Evolutionary conservation across 2,888 invertebrate species (phyloP).

Genomic region (Halocaridina rubra): DNA sequence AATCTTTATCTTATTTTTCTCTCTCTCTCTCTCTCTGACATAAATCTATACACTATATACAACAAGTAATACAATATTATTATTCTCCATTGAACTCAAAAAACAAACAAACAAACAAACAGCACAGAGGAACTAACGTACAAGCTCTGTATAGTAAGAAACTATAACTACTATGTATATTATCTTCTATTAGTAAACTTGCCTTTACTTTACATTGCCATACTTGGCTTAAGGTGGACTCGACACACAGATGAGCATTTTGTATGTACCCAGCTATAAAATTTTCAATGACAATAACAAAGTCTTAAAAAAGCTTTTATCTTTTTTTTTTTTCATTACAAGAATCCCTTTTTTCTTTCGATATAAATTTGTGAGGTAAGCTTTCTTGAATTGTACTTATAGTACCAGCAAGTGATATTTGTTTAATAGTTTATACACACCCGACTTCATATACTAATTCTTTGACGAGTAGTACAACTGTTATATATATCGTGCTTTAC

Average conservation of each 20-base stretch:
- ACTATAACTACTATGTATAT: slow-evolving; percentile 53
- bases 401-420: not conserved
- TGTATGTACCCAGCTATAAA: not conserved
- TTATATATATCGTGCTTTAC: too few relatives aligned
- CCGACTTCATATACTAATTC: too few relatives aligned
- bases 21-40: too few relatives aligned
- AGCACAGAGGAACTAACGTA: slow-evolving; percentile 55
- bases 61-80: slow-evolving; percentile 56
- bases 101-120: slow-evolving; percentile 22
- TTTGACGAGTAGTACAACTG: too few relatives aligned
- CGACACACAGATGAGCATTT: slow-evolving; percentile 6
- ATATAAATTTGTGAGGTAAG: not conserved
- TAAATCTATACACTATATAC: slow-evolving; percentile 57
- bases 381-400: not conserved
- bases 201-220: slow-evolving; percentile 35
- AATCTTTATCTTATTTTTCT: slow-evolving; percentile 32
- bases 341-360: too few relatives aligned
- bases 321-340: too few relatives aligned
- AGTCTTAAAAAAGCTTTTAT: too few relatives aligned
- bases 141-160: slow-evolving; percentile 56
- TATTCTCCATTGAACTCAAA: slow-evolving; percentile 53
- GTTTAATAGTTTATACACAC: too few relatives aligned
- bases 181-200: too few relatives aligned
- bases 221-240: slow-evolving; percentile 34
- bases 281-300: not conserved